Base-by-base conservation (phyloP, 2,113 vertebrate genomes). In the Corythornis vintsioides region DNA sequence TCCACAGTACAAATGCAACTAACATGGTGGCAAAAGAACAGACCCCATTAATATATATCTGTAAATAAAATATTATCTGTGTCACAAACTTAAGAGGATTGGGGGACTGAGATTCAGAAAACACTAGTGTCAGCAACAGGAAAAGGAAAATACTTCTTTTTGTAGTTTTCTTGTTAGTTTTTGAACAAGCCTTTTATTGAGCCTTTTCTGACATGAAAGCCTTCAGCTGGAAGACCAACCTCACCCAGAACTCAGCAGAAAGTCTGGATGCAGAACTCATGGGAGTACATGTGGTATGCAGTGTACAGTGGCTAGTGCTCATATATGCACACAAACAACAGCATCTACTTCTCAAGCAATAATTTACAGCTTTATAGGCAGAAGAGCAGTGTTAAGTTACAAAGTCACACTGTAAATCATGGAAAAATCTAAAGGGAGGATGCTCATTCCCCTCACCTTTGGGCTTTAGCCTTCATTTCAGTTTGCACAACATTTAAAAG, bases 201-300 rank as follows among this genome's bases (percentile, higher is more conserved):
- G 40, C n/a, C 35, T 45, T 67, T 85, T 77, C 59, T 56, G 61
- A 75, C 9, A 65, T 9, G 12, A 86, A 75, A 86, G 76, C 18
- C n/a, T 56, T 38, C 35, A 84, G 26, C 12, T n/a, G 9, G 66
- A 92, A 78, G 43, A 77, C 61, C 86, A 87, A 88, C 29, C 24
- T 88, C 29, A 65, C 16, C 14, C 25, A 60, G 69, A 86, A 75
- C 35, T 89, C 66, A 85, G 48, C 63, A 86, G 77, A 72, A 93
- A 76, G 82, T 60, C 2, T 5, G 20, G 66, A 75, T 48, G 31
- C 45, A 90, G 40, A 90, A 78, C 14, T 64, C 47, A 38, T 0
- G 0, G 24, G 48, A 67, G 43, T 38, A 75, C 1, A 1, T 31
- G n/a, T 28, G 13, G 29, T 40, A 80, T 0, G 0, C 33, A 11